Conservation (phyloP, 2,888 invertebrate species). For the Gordius sp. region DNA sequence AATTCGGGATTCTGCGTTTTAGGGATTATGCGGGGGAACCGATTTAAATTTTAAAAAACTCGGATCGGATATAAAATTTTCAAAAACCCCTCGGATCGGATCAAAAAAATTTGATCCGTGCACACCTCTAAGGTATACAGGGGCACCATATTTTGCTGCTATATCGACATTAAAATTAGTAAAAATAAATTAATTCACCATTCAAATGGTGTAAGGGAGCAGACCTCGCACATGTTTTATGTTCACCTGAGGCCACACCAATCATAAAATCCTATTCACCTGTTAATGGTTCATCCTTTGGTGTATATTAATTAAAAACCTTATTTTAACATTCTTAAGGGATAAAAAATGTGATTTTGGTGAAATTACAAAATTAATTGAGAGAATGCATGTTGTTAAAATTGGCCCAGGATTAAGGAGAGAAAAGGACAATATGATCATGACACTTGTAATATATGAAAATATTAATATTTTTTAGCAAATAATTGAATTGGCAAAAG, state of each 20-base stretch:
- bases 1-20: no score
- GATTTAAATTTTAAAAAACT: no score
- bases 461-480: conserved; percentile 15
- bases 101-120: no score
- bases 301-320: conserved; percentile 20
- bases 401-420: conserved; percentile 77
- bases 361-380: conserved; percentile 50
- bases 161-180: conserved; percentile 65
- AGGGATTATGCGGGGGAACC: no score
- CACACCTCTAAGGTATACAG: no score
- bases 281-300: conserved; percentile 74
- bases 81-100: no score
- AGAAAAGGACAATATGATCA: conserved; percentile 37
- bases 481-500: conserved; percentile 9
- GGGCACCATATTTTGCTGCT: conserved; percentile 83
- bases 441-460: conserved; percentile 31
- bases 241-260: conserved; percentile 51
- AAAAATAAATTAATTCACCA: conserved; percentile 30
- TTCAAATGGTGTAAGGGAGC: conserved; percentile 27
- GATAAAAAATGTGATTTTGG: conserved; percentile 31
- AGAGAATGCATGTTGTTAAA: conserved; percentile 55
- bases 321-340: conserved; percentile 21
- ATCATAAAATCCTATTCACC: conserved; percentile 87
- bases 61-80: no score
- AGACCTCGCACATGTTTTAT: conserved; percentile 73